phyloP scores from a whole-genome alignment of 2,113 vertebrate genomes.

The Saccopteryx bilineata region DNA sequence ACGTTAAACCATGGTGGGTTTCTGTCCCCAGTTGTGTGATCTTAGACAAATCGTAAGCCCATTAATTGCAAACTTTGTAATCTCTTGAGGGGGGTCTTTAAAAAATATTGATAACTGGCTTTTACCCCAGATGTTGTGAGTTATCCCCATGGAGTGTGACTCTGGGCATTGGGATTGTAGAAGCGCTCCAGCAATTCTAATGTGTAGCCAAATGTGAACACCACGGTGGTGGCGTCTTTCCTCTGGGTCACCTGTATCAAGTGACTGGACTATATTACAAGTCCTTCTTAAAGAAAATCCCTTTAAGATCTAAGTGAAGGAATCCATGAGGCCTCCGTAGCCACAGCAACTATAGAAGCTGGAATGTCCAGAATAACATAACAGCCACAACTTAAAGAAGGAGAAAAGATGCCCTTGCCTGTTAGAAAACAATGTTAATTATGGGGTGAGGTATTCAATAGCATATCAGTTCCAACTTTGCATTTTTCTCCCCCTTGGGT shows the following conservation, averaged over 20 bases:
- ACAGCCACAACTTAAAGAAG: neutral
- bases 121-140: neutral
- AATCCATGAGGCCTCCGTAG: neutral
- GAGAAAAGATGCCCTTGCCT: neutral
- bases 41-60: neutral
- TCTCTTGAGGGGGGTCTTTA: neutral
- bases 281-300: neutral
- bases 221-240: neutral
- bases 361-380: neutral
- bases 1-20: neutral
- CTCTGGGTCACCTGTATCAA: neutral
- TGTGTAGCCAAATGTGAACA: neutral
- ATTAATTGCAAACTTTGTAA: neutral
- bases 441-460: rapidly evolving
- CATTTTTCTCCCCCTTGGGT: neutral
- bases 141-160: neutral
- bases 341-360: neutral
- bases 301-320: neutral
- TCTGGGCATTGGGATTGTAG: neutral
- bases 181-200: neutral
- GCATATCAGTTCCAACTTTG: neutral
- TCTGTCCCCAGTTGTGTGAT: neutral
- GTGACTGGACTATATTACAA: neutral
- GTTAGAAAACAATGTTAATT: neutral
- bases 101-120: neutral